Evolutionary conservation across 2,113 vertebrate species (phyloP), one percentile per base, ranked within the genome.

Genomic region (Gracilinanus agilis): DNA sequence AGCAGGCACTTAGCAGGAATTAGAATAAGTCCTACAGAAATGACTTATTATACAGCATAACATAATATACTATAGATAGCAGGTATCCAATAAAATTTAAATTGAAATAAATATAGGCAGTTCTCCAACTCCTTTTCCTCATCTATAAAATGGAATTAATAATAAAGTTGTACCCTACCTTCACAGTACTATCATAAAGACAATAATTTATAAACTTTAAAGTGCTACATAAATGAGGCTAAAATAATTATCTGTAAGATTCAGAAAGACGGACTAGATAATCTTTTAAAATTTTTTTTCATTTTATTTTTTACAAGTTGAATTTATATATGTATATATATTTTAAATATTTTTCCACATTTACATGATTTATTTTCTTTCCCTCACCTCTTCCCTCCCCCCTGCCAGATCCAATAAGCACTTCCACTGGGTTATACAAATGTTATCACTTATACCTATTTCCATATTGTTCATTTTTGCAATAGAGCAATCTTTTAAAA

Each of bases 101-200:
- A n/a, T n/a, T n/a, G 29, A 75, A 75, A n/a, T n/a, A 16, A 75
- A 6, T 34, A 19, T 75, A n/a, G 67, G 34, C 34, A 75, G 27
- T 49, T 95, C 58, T 61, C 88, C 44, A 90, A 93, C 91, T 95
- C 10, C 19, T 0, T 93, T 55, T 96, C 93, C 29, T 92, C 54
- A 92, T 92, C 88, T 90, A 40, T 88, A 61, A 44, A 90, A 91
- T 53, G 91, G 27, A 7, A 34, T 92, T n/a, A 29, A 25, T 44
- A 56, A 40, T 10, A 9, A 13, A n/a, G 67, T n/a, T n/a, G 67
- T 29, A n/a, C 34, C 54, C 44, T 55, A 27, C 19, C 12, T 53
- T 49, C 44, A 3, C 9, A 24, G 34, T 4, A 24, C 67, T 40
- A 11, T 1, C 54, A 25, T 23, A 88, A 95, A 55, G 19, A n/a